Base-by-base conservation (phyloP, 2,797 vertebrate species). In the Chlorospingus flavigularis region DNA sequence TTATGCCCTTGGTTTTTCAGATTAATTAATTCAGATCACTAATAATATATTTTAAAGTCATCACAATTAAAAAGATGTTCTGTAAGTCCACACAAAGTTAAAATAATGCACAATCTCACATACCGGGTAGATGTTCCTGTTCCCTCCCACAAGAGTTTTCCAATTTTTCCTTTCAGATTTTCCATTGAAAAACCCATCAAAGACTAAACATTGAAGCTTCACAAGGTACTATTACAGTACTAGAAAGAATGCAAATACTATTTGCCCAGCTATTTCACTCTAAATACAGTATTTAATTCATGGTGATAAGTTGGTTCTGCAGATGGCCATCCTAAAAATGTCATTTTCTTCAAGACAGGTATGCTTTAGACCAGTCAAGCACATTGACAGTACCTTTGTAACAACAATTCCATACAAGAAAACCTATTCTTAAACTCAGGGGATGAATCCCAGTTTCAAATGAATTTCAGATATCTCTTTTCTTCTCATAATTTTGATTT, bases 11-110 rank as follows among this genome's bases (percentile, higher is more conserved):
- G 81, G 79, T 92, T 95, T 92, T 93, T 78, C 37, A 40, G 26
- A 61, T 40, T 61, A 91, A 89, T 95, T 92, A 93, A 91, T 92
- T 88, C 61, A 83, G 58, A 89, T 83, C 35, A 80, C 81, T 83
- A 92, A 89, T 67, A 92, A 54, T 80, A 20, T 37, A 85, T 90
- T 92, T 92, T 86, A 15, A 77, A 93, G n/a, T 77, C 6, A 3
- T 58, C 81, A 54, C n/a, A 79, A 85, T 85, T 79, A 86, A 80
- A 73, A 70, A 85, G 30, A 54, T n/a, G 19, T 51, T 48, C 66
- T 72, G 23, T 66, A 85, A 67, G n/a, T 54, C 47, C 54, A 57
- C 25, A 63, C 42, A 65, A 63, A 77, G 48, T 72, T 80, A 67
- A 77, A 80, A 48, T 7, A 57, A 71, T 5, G 19, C 58, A 67